Evolutionary conservation across 2,888 invertebrate species (phyloP), one percentile per base, ranked within the genome.

Genomic region (Aphidius colemani): DNA sequence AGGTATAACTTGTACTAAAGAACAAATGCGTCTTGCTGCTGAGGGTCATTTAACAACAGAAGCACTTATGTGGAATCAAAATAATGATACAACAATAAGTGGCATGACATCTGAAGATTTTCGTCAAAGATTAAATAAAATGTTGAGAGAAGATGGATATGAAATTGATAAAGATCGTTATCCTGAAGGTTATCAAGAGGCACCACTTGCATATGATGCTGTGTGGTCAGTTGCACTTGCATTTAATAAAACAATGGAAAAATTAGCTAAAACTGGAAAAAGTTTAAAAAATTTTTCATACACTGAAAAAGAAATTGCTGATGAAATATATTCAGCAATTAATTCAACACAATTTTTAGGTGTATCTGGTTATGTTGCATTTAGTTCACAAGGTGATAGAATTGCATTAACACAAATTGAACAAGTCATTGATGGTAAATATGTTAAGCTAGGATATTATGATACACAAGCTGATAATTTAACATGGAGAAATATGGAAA

Each of bases 31-130:
- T 53, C 88, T 89, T 72, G 98, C 98, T 0, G 95, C 98, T 1
- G 96, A 98, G 82, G 98, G 98, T 2, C 99, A 99, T 82, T 87
- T 99, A 63, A 98, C 99, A 49, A 99, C 99, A 0, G 99, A 99
- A 82, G 98, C 98, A 30, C 88, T 99, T 53, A 98, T 98, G 95
- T 94, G 98, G 91, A 98, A 98, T 84, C 95, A 96, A 81, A 96
- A 97, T 83, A 91, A 94, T 80, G 92, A 94, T 83, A 91, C 91
- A 69, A 98, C 98, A 63, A 92, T 96, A 75, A 97, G 98, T 49
- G 96, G 96, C 70, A 95, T 96, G 95, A 96, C 96, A 3, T 92
- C 95, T 1, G 92, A 92, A 75, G 91, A 96, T 80, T 98, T 98
- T 84, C 90, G 94, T 75, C 86, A 88, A 74, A 87, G 95, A 72